Conservation (phyloP, 2,113 vertebrate species). For the Sander vitreus region DNA sequence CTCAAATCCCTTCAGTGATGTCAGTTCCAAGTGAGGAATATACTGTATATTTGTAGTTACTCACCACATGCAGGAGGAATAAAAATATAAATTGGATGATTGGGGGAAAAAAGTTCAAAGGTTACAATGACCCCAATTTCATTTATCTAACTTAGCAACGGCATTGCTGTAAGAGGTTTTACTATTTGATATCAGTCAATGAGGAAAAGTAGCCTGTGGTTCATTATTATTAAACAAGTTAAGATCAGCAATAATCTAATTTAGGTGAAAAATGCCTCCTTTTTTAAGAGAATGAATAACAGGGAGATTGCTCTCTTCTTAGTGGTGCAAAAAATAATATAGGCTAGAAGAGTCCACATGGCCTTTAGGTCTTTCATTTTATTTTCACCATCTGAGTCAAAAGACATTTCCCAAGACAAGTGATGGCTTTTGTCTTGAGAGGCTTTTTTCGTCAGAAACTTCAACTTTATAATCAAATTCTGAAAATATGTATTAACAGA, state of each 20-base stretch:
- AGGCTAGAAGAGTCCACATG: background rate
- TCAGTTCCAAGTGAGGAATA: conserved; percentile 14
- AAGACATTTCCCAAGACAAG: background rate
- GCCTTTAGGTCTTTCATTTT: background rate
- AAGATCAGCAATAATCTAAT: conserved; percentile 39
- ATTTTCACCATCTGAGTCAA: conserved; percentile 1
- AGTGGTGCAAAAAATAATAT: background rate
- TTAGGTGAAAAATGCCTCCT: conserved; percentile 5
- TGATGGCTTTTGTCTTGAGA: background rate
- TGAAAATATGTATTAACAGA: conserved; percentile 5
- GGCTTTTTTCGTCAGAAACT: background rate
- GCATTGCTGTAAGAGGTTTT: conserved; percentile 38
- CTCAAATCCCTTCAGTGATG: conserved; percentile 49
- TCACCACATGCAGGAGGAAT: background rate
- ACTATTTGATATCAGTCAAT: conserved; percentile 29
- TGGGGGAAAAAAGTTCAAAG: background rate
- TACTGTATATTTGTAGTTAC: conserved; percentile 9
- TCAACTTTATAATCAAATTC: background rate
- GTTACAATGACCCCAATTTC: conserved; percentile 53
- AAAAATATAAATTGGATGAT: conserved; percentile 19
- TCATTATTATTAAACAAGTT: conserved; percentile 46
- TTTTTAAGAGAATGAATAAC: background rate
- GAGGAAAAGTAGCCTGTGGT: conserved; percentile 41
- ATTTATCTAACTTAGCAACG: conserved; percentile 32
- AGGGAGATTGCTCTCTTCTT: background rate